Evolutionary conservation across 1,140 invertebrate genomes (phyloP).

Genomic region (Magallana angulata): DNA sequence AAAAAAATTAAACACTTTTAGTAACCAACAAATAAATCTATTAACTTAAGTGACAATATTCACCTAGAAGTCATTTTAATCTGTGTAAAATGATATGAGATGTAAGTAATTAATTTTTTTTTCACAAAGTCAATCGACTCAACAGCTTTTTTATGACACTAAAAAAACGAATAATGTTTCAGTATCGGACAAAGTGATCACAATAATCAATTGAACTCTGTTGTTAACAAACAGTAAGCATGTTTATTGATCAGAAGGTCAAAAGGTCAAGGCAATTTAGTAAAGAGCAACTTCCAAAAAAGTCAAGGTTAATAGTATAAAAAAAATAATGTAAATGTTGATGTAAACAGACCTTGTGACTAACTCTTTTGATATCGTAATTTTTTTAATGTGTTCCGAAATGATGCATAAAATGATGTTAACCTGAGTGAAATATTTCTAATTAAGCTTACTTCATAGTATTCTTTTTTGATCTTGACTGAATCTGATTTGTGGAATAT

Average conservation of each 20-base stretch:
- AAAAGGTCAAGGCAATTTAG: background rate
- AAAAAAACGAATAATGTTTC: no score
- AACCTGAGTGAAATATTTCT: slow-evolving; percentile 19
- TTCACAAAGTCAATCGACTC: no score
- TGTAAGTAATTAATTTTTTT: background rate
- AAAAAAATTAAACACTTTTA: no score
- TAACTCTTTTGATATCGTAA: background rate
- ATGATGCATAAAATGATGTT: slow-evolving; percentile 20
- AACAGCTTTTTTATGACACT: no score
- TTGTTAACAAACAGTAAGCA: background rate
- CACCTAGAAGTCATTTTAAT: background rate
- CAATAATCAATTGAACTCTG: background rate
- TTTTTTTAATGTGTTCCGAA: background rate
- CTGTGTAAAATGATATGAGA: background rate
- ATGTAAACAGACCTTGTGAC: background rate
- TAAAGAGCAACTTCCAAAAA: background rate
- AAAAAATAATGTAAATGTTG: no score
- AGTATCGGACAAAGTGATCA: background rate
- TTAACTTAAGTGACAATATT: no score
- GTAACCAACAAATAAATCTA: no score
- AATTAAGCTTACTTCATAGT: slow-evolving; percentile 17
- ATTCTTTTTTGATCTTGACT: slow-evolving; percentile 16
- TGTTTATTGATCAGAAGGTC: background rate
- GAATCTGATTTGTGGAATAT: slow-evolving; percentile 26
- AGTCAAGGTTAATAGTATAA: background rate